Percentiles rank a stretch among this genome's conserved stretches.
Evolutionary conservation across 1,140 invertebrate species (phyloP).

Genomic region (Anagrus nilaparvatae): DNA sequence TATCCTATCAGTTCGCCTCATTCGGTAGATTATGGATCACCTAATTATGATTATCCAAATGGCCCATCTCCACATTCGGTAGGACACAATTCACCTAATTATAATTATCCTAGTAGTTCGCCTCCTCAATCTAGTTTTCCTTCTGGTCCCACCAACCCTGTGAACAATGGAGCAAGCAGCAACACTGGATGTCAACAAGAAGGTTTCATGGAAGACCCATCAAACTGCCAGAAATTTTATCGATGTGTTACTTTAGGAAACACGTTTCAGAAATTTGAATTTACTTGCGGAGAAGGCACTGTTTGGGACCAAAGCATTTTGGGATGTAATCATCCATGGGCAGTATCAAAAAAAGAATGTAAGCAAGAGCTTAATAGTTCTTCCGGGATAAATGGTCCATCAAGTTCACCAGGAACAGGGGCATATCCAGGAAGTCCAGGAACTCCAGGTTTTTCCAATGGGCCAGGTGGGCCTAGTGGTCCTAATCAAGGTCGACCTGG

Average conservation of each 20-base stretch:
- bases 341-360: conserved; percentile 36
- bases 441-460: conserved; percentile 7
- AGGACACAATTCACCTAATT: neutral
- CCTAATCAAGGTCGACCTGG: too few species aligned
- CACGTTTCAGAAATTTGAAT: conserved; percentile 53
- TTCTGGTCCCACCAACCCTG: neutral
- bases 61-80: neutral
- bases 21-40: too few species aligned
- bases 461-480: conserved; percentile 5
- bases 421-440: neutral
- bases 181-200: conserved; percentile 39
- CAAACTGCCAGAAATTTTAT: conserved; percentile 68
- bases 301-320: conserved; percentile 58
- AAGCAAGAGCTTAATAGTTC: conserved; percentile 9
- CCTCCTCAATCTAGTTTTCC: neutral
- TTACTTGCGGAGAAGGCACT: conserved; percentile 57
- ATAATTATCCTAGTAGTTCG: neutral
- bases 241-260: conserved; percentile 57
- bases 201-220: conserved; percentile 57
- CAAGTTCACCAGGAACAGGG: neutral
- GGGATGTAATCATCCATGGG: conserved; percentile 57
- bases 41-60: too few species aligned
- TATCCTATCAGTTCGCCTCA: too few species aligned
- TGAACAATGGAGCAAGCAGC: neutral
- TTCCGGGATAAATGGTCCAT: conserved; percentile 1